phyloP scores from a whole-genome alignment of 2,888 invertebrate genomes.

The Stegophylla sp. region DNA sequence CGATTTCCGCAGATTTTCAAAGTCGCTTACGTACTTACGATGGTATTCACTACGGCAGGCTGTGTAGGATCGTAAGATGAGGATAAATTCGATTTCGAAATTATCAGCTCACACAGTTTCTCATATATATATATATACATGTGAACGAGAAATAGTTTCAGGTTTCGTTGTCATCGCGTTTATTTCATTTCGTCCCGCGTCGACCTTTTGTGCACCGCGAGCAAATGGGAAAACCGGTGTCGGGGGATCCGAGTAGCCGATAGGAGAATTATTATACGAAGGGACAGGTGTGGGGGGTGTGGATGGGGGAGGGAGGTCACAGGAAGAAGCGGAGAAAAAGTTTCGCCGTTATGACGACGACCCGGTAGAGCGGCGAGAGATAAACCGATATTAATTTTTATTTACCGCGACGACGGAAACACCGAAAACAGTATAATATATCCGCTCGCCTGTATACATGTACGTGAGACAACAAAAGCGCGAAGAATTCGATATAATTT shows the following conservation, averaged over 20 bases:
- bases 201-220: background rate
- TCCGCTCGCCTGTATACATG: too few relatives aligned
- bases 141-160: background rate
- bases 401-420: background rate
- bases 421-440: slow-evolving; percentile 15
- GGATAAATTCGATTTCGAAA: slow-evolving; percentile 34
- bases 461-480: slow-evolving; percentile 2
- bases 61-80: background rate
- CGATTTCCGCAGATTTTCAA: background rate
- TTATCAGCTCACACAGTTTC: background rate
- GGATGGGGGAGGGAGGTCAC: background rate
- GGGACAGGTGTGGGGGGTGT: too few relatives aligned
- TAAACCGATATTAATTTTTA: slow-evolving; percentile 47
- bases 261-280: too few relatives aligned
- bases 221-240: slow-evolving; percentile 1
- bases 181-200: slow-evolving; percentile 23
- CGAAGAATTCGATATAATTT: slow-evolving; percentile 19
- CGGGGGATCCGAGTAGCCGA: background rate
- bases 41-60: too few relatives aligned
- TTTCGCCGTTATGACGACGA: slow-evolving; percentile 13
- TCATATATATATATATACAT: too few relatives aligned
- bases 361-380: background rate
- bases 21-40: background rate
- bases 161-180: slow-evolving; percentile 18
- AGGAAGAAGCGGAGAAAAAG: slow-evolving; percentile 15